phyloP scores from a whole-genome alignment of 1,140 invertebrate genomes.

The Pseudomyrmex flavicornis region DNA sequence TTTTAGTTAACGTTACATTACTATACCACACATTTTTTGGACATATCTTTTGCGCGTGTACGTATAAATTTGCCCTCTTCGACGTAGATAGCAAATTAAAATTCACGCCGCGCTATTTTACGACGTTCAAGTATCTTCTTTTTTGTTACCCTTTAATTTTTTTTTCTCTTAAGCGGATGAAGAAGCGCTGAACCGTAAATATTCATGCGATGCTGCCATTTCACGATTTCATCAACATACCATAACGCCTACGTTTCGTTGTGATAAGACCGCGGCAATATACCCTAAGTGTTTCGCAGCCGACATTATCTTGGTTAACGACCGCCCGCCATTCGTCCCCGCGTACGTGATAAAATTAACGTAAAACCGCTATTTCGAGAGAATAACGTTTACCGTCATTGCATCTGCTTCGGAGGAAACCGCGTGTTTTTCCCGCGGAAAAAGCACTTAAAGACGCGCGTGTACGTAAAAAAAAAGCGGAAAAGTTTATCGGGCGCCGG shows the following conservation, averaged over 20 bases:
- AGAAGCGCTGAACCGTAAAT: not conserved
- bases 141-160: not conserved
- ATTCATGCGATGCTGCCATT: not conserved
- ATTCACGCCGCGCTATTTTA: no score
- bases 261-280: slow-evolving; percentile 39
- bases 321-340: slow-evolving; percentile 22
- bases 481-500: slow-evolving; percentile 26
- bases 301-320: slow-evolving; percentile 51
- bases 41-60: no score
- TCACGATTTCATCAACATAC: slow-evolving; percentile 38
- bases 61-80: no score
- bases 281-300: slow-evolving; percentile 34
- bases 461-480: not conserved
- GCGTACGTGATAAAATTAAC: slow-evolving; percentile 52
- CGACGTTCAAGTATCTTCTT: no score
- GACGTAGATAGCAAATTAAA: no score
- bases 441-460: not conserved
- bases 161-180: not conserved
- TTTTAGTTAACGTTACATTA: no score
- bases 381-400: slow-evolving; percentile 37
- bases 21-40: no score
- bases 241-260: not conserved
- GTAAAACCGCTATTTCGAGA: slow-evolving; percentile 39
- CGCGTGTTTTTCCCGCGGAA: not conserved
- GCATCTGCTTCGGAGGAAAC: not conserved